Conservation (phyloP, 2,888 invertebrate species). For the Leucania comma region DNA sequence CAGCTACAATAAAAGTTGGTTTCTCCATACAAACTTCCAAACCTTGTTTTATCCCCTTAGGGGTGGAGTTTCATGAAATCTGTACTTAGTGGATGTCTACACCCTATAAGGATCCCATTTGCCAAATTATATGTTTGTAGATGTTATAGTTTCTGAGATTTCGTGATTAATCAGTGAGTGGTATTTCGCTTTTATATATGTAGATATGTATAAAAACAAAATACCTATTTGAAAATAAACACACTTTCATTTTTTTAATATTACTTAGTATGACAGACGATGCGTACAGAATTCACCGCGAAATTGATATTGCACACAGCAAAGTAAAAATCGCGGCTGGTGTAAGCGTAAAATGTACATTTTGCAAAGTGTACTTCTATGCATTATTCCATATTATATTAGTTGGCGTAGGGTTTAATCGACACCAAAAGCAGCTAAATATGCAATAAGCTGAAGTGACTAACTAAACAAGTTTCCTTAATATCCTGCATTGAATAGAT, state of each 20-base stretch:
- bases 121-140: too few relatives aligned
- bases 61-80: too few relatives aligned
- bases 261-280: conserved; percentile 32
- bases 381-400: neutral
- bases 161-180: too few relatives aligned
- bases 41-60: too few relatives aligned
- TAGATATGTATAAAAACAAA: too few relatives aligned
- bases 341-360: conserved; percentile 26
- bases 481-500: neutral
- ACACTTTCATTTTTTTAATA: conserved; percentile 29
- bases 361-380: conserved; percentile 14
- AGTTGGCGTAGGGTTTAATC: neutral
- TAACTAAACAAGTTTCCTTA: conserved; percentile 7
- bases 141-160: too few relatives aligned
- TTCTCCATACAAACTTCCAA: too few relatives aligned
- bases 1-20: too few relatives aligned
- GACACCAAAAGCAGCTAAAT: neutral
- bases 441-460: neutral
- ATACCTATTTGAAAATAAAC: neutral
- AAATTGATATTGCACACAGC: conserved; percentile 46
- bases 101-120: too few relatives aligned
- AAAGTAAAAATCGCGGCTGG: conserved; percentile 11
- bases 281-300: conserved; percentile 39
- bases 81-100: too few relatives aligned
- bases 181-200: too few relatives aligned